Percentiles rank a stretch among this genome's conserved stretches.
phyloP scores from a whole-genome alignment of 2,888 invertebrate species.

The Mythimna pallens region DNA sequence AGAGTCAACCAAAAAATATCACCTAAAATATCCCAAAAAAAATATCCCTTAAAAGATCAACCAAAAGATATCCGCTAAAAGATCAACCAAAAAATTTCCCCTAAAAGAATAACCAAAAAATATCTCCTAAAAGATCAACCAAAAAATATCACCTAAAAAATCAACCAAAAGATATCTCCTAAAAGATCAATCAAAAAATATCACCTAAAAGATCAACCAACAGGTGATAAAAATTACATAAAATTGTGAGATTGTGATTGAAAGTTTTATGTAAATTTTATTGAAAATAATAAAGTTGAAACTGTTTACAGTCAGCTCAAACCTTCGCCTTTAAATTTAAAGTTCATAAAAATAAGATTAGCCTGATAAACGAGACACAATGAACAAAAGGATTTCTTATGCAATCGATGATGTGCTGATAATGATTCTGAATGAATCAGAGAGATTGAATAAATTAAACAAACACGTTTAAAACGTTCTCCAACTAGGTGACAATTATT shows the following conservation, averaged over 20 bases:
- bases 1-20: not conserved
- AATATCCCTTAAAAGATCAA: too few species aligned
- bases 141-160: too few species aligned
- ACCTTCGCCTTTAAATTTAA: constrained; percentile 34
- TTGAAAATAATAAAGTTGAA: constrained; percentile 23
- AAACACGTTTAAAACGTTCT: too few species aligned
- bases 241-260: not conserved
- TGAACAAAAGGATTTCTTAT: not conserved
- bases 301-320: not conserved
- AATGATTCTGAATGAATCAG: not conserved
- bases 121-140: too few species aligned
- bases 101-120: too few species aligned
- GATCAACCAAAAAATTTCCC: not conserved
- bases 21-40: too few species aligned
- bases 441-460: not conserved
- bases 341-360: constrained; percentile 1
- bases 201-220: not conserved
- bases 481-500: too few species aligned
- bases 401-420: not conserved
- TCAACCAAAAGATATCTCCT: too few species aligned
- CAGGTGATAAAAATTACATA: not conserved
- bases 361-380: constrained; percentile 3
- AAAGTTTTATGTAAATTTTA: constrained; percentile 17
- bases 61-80: not conserved
- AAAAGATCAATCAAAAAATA: too few species aligned